A percentile compares a stretch with the other conserved stretches of the same genome.
Conservation (phyloP, 2,797 vertebrate genomes). For the Hybognathus amarus region DNA sequence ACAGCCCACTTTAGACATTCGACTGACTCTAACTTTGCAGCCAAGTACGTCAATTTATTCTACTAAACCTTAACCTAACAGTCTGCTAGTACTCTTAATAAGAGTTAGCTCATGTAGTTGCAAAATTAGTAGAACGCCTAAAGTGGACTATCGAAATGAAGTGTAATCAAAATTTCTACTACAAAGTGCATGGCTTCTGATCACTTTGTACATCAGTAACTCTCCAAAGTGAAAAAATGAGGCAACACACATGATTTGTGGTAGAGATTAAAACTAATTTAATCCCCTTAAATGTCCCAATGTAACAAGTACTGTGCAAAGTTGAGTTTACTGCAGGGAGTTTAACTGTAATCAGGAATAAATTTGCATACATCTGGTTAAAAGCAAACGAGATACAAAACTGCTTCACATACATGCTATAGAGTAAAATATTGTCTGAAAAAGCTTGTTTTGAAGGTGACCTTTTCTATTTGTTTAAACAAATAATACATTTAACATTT, state of each 20-base stretch:
- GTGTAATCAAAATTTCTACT: neutral
- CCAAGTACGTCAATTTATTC: neutral
- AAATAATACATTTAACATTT: constrained; percentile 20
- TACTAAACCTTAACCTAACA: neutral
- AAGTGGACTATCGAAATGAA: neutral
- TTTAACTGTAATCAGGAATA: neutral
- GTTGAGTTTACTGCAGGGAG: constrained; percentile 5
- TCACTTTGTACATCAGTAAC: neutral
- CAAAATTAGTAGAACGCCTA: neutral
- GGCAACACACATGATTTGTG: constrained; percentile 1
- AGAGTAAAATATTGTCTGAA: neutral
- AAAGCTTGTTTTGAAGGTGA: neutral
- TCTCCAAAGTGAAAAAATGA: neutral
- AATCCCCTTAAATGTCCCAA: neutral
- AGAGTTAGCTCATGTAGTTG: neutral
- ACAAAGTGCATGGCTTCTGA: neutral
- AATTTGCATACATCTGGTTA: constrained; percentile 6
- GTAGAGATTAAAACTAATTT: constrained; percentile 28
- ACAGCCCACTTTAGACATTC: neutral
- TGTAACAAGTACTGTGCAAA: constrained; percentile 6
- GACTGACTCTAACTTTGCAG: neutral
- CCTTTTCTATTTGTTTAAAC: neutral
- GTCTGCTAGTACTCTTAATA: neutral
- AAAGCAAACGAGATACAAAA: constrained; percentile 13
- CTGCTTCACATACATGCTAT: constrained; percentile 16